These are phyloP conservation scores for Endotricha flammealis DNA, from an alignment of 2,888 invertebrate genomes.

Conservation along the genomic window DNA sequence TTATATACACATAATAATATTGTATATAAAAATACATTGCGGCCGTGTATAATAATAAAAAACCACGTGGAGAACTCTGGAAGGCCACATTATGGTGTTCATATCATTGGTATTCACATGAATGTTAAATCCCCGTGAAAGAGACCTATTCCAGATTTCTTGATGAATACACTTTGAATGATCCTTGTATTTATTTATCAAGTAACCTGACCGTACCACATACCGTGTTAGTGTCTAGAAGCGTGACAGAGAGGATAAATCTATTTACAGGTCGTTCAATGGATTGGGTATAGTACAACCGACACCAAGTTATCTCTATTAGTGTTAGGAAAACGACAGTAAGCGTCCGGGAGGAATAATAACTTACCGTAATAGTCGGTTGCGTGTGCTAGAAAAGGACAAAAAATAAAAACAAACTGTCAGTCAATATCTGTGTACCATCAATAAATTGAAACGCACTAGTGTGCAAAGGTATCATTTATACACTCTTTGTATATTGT, in stretches of 20 bases:
- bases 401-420: slow-evolving; percentile 67
- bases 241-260: slow-evolving; percentile 63
- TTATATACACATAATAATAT: slow-evolving; percentile 59
- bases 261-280: slow-evolving; percentile 60
- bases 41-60: slow-evolving; percentile 42
- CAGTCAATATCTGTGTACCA: slow-evolving; percentile 34
- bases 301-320: slow-evolving; percentile 59
- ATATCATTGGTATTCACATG: slow-evolving; percentile 35
- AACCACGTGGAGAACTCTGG: slow-evolving; percentile 77
- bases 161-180: slow-evolving; percentile 39
- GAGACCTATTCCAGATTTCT: slow-evolving; percentile 50
- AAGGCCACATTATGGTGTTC: slow-evolving; percentile 59
- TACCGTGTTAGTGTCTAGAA: slow-evolving; percentile 70
- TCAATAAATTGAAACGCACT: slow-evolving; percentile 18
- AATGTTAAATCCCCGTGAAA: slow-evolving; percentile 37
- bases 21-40: slow-evolving; percentile 40
- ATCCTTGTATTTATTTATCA: slow-evolving; percentile 40
- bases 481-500: too few relatives aligned
- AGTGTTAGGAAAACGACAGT: slow-evolving; percentile 47
- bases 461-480: too few relatives aligned
- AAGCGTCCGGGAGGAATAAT: slow-evolving; percentile 82
- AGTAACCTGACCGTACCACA: slow-evolving; percentile 62
- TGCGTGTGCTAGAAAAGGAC: slow-evolving; percentile 89
- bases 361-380: slow-evolving; percentile 99
- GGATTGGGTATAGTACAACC: slow-evolving; percentile 55